Conservation (phyloP, 1,140 invertebrate genomes). For the Idris sp. region DNA sequence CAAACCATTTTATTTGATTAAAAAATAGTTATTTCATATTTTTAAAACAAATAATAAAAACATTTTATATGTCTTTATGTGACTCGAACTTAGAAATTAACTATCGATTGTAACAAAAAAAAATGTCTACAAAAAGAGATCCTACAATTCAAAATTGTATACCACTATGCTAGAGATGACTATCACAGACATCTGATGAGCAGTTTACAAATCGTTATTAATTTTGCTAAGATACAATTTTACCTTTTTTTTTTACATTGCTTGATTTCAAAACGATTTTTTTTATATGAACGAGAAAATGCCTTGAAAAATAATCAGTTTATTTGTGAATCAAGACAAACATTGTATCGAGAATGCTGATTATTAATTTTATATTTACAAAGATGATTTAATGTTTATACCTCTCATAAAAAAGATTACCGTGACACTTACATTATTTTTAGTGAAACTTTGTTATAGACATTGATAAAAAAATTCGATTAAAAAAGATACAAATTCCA, state of each 20-base stretch:
- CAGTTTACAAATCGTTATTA: conserved; percentile 51
- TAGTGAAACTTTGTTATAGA: no score
- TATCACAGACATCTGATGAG: conserved; percentile 63
- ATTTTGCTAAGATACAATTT: conserved; percentile 54
- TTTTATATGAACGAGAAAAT: conserved; percentile 17
- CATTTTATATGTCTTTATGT: conserved; percentile 11
- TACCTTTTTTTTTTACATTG: conserved; percentile 35
- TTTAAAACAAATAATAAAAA: no score
- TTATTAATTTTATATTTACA: conserved; percentile 46
- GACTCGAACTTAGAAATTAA: conserved; percentile 21
- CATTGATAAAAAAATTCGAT: no score
- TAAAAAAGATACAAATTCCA: no score
- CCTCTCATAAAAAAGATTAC: no score
- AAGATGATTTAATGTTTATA: conserved; percentile 17
- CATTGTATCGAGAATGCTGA: conserved; percentile 24
- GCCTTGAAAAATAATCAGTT: conserved; percentile 29
- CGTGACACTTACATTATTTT: no score
- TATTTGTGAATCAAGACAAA: conserved; percentile 26
- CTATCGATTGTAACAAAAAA: conserved; percentile 28
- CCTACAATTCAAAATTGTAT: conserved; percentile 57
- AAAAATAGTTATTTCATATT: conserved; percentile 19
- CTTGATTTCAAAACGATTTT: conserved; percentile 10
- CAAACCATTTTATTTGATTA: conserved; percentile 23
- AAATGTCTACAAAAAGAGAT: conserved; percentile 39
- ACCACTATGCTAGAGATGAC: conserved; percentile 60